phyloP scores from a whole-genome alignment of 2,888 invertebrate genomes.

The Lottia gigantea region DNA sequence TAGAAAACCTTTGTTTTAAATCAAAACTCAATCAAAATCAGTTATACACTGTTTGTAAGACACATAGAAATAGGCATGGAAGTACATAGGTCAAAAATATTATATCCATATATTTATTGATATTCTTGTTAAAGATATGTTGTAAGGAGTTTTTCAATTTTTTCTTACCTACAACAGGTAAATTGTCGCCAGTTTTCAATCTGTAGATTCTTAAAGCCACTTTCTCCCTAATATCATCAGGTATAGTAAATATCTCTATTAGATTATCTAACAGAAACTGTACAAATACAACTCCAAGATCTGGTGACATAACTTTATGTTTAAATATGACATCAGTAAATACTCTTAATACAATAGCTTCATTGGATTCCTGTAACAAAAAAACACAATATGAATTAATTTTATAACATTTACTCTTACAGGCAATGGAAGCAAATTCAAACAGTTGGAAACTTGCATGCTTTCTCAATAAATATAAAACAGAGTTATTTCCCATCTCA shows the following conservation, averaged over 20 bases:
- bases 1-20: too few species aligned
- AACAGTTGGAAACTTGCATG: neutral
- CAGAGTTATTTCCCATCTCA: too few species aligned
- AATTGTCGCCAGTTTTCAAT: constrained; percentile 30
- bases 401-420: too few species aligned
- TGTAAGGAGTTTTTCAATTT: too few species aligned
- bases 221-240: constrained; percentile 51
- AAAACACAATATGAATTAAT: too few species aligned
- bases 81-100: too few species aligned
- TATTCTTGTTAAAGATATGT: too few species aligned
- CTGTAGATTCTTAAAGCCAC: constrained; percentile 36
- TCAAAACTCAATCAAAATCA: too few species aligned
- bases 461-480: neutral
- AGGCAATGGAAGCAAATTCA: too few species aligned
- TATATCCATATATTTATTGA: too few species aligned
- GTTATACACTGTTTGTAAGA: too few species aligned
- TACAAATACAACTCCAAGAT: constrained; percentile 55
- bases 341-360: constrained; percentile 44
- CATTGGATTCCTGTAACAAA: constrained; percentile 52
- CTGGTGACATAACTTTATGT: constrained; percentile 57
- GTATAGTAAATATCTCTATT: constrained; percentile 54
- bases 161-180: constrained; percentile 28
- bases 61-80: too few species aligned
- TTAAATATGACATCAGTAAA: constrained; percentile 56
- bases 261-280: constrained; percentile 58